Percentiles rank a stretch among this genome's conserved stretches.
phyloP scores from a whole-genome alignment of 2,888 invertebrate species.

The Ophonus ardosiacus region DNA sequence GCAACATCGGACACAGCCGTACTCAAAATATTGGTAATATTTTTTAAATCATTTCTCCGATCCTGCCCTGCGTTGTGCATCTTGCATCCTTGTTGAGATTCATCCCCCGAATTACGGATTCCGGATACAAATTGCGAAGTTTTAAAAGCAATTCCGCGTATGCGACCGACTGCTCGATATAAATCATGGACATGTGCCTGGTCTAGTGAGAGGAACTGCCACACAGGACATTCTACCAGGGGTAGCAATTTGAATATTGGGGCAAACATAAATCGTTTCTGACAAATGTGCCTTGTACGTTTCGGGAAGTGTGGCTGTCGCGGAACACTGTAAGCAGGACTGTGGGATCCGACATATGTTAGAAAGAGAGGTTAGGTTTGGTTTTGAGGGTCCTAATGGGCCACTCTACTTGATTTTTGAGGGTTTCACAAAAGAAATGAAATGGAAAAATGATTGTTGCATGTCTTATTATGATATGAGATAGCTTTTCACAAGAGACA shows the following conservation, averaged over 20 bases:
- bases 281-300: constrained; percentile 46
- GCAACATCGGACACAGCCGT: too few species aligned
- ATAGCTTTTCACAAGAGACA: neutral
- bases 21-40: neutral
- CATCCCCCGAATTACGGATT: constrained; percentile 25
- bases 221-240: neutral
- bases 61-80: neutral
- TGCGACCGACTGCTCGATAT: constrained; percentile 32
- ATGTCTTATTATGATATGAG: neutral
- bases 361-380: neutral
- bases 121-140: constrained; percentile 59
- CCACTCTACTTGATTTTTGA: constrained; percentile 2
- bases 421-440: neutral
- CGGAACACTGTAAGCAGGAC: neutral
- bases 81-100: neutral
- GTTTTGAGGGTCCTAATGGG: neutral
- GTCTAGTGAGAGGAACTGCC: neutral
- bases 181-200: constrained; percentile 57
- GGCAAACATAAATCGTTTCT: constrained; percentile 54
- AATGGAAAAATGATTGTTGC: neutral
- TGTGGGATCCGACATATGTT: constrained; percentile 15
- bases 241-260: constrained; percentile 56
- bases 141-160: constrained; percentile 61
- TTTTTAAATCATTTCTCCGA: neutral
- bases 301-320: neutral